Evolutionary conservation across 2,888 invertebrate genomes (phyloP), one percentile per base, ranked within the genome.

Genomic region (Bugulina stolonifera): DNA sequence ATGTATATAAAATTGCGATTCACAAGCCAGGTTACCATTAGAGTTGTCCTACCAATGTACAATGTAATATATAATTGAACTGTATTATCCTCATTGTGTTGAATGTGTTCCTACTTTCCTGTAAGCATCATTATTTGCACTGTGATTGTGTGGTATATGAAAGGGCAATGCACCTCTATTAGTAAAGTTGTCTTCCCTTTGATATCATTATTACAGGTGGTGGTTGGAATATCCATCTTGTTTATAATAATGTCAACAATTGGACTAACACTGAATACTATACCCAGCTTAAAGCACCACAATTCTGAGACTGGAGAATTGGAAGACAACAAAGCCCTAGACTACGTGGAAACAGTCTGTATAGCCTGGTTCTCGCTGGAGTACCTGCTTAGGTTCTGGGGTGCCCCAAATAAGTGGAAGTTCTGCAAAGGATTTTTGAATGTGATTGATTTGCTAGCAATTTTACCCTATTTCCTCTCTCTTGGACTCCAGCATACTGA

Each of bases 241-340:
- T 95, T 95, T 91, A 95, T 95, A 89, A 93, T 95, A 88, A 90
- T 95, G 88, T 94, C 94, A 87, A 95, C 94, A 87, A 92, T 95
- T 87, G 94, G 93, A 86, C 90, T 95, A 87, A 94, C 94, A 87
- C 90, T 95, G 87, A 95, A 95, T 91, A 95, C 95, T 86, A 91
- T 95, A 88, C 94, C 94, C 85, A 90, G 91, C 88, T 90, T 94
- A 89, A 94, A 94, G 90, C 90, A 90, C 82, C 18, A 69, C 3
- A 69, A 69, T 34, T 1, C 64, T 3, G n/a, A 58, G 35, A 35
- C 57, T 27, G n/a, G 73, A 74, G 3, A 75, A 73, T 2, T 76
- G 74, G 77, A 74, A 2, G 77, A 79, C 1, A 77, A 80, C 73
- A 72, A 75, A 34, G 76, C 76, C 22, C 75, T 83, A 35, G 78